Evolutionary conservation across 2,888 invertebrate species (phyloP).

Genomic region (Dastarcus helophoroides): DNA sequence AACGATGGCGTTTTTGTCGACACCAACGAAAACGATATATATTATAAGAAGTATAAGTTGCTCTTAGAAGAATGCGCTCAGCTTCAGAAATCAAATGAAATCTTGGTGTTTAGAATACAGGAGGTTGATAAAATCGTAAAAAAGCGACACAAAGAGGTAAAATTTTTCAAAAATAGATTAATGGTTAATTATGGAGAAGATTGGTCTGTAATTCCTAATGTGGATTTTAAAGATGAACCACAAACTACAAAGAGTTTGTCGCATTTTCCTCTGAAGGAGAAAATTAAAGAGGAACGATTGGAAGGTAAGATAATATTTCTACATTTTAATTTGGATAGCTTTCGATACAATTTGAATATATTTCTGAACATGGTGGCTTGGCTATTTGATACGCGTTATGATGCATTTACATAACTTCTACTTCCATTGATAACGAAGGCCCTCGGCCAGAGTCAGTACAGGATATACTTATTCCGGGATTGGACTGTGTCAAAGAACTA

Average conservation of each 20-base stretch:
- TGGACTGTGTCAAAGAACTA: too few species aligned
- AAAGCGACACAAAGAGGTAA: constrained; percentile 55
- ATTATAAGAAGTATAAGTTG: constrained; percentile 62
- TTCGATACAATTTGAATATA: too few species aligned
- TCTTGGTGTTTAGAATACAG: constrained; percentile 59
- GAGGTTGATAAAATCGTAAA: constrained; percentile 58
- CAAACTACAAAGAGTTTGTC: constrained; percentile 20
- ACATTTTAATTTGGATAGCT: too few species aligned
- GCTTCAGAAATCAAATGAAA: constrained; percentile 66
- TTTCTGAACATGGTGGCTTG: too few species aligned
- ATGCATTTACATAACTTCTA: too few species aligned
- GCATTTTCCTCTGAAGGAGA: constrained; percentile 18
- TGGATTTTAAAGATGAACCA: constrained; percentile 32
- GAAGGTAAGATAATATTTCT: too few species aligned
- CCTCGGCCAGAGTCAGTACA: too few species aligned
- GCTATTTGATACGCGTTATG: too few species aligned
- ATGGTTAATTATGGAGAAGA: constrained; percentile 58
- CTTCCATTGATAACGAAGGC: too few species aligned
- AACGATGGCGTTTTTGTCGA: constrained; percentile 41
- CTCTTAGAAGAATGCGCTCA: constrained; percentile 63
- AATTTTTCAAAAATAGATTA: constrained; percentile 54
- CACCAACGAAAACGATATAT: constrained; percentile 50
- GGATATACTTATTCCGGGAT: too few species aligned
- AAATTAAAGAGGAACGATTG: constrained; percentile 31
- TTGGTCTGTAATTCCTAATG: constrained; percentile 39